Conservation (phyloP, 2,113 vertebrate species). For the Perognathus longimembris region DNA sequence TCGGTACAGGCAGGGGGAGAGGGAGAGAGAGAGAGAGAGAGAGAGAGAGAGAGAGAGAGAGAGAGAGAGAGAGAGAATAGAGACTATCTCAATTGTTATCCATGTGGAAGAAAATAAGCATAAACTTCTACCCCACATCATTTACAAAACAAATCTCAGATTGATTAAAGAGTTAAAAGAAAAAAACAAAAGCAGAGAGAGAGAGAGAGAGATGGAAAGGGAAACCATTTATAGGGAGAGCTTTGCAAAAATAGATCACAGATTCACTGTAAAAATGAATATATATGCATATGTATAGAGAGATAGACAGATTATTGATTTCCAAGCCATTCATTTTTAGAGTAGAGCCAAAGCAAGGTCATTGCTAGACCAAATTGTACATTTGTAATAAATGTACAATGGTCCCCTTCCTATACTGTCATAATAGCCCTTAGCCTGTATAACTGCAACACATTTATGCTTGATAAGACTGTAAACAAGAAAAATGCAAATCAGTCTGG, state of each 20-base stretch:
- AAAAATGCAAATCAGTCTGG: not conserved
- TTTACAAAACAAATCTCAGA: constrained; percentile 36
- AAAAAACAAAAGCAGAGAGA: not conserved
- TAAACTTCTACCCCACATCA: not conserved
- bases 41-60: too few species aligned
- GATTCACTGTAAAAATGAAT: constrained; percentile 2
- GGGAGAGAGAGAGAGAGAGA: too few species aligned
- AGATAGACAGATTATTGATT: too few species aligned
- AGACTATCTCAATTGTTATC: not conserved
- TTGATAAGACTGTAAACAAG: not conserved
- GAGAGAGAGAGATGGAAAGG: too few species aligned
- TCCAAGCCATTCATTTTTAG: too few species aligned
- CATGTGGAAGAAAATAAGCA: not conserved
- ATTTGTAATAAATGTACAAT: not conserved
- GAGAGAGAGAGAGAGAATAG: too few species aligned
- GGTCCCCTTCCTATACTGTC: not conserved
- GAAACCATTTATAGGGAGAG: not conserved
- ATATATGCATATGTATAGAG: not conserved
- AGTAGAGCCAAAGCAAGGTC: not conserved
- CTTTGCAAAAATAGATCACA: constrained; percentile 37
- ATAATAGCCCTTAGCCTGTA: not conserved
- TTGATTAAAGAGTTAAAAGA: constrained; percentile 10
- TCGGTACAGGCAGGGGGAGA: too few species aligned
- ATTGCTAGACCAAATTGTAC: not conserved
- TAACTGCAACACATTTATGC: not conserved